Evolutionary conservation across 1,140 invertebrate genomes (phyloP), one percentile per base, ranked within the genome.

Genomic region (Apocrypta bakeri): DNA sequence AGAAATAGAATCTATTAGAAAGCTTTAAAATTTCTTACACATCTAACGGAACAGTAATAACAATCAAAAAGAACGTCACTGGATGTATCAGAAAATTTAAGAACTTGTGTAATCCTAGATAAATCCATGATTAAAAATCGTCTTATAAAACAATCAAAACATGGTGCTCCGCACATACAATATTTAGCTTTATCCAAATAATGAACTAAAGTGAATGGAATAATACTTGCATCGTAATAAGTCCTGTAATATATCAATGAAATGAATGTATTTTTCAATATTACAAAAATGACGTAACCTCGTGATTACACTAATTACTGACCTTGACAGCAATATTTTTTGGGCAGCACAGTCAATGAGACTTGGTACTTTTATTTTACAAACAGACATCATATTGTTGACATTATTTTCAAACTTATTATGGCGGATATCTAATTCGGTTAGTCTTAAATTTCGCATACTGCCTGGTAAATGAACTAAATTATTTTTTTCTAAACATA

Each of bases 121-220:
- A 89, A 91, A 85, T 87, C 88, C 69, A 92, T 88, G 85, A 86
- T 87, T 40, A 90, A 88, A 87, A 90, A 84, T 79, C 89, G 90
- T 77, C 84, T 86, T 85, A 92, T 86, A 81, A 87, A 92, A 72
- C 89, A 86, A 86, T 93, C 90, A 76, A 95, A 93, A 84, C 94
- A 94, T 63, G 94, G 90, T 81, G 88, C 90, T 21, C 94, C 94
- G 88, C 95, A 95, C 2, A 93, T 82, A 87, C 94, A 95, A 88
- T 93, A 94, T 83, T 93, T 92, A 4, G 94, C 93, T 84, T 93
- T 89, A 85, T 95, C 93, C 81, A 95, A 90, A 88, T 93, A 94
- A 61, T 93, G 87, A 0, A 95, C 93, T 42, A 95, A 87, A 37
- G 93, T 94, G 79, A 87, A 85, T 12, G 95, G 95, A 85, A 95